These are phyloP conservation scores for Nomada goodeniana DNA, from an alignment of 2,888 invertebrate species.

Conservation along the genomic window DNA sequence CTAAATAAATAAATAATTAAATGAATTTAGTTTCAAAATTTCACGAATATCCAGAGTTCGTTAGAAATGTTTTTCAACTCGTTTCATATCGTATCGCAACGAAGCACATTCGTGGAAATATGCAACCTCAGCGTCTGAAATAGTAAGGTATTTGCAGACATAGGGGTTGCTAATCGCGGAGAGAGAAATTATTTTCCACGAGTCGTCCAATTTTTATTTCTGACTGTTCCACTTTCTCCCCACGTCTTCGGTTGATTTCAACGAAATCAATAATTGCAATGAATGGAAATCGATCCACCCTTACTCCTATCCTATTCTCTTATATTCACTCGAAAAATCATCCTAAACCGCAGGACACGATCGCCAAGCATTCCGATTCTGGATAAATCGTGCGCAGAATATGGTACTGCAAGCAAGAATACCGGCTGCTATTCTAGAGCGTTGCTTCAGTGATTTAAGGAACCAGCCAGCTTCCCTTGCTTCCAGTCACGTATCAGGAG, in stretches of 20 bases:
- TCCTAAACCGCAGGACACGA: conserved; percentile 57
- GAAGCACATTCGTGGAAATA: no score
- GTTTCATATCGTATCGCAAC: no score
- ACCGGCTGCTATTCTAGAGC: conserved; percentile 62
- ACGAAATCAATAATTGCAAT: conserved; percentile 28
- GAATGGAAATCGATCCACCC: conserved; percentile 26
- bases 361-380: conserved; percentile 57
- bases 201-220: neutral
- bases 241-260: neutral
- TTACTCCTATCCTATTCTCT: conserved; percentile 25
- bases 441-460: conserved; percentile 76
- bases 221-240: neutral
- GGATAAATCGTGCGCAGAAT: conserved; percentile 69
- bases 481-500: conserved; percentile 73
- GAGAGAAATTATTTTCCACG: neutral
- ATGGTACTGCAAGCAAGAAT: conserved; percentile 46
- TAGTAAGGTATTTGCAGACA: neutral
- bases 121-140: no score
- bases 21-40: no score
- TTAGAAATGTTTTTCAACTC: no score
- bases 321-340: conserved; percentile 51
- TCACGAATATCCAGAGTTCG: no score
- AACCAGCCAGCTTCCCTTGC: conserved; percentile 69
- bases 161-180: neutral
- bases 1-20: no score